phyloP scores from a whole-genome alignment of 1,140 invertebrate genomes.

The Drosophila pachea region DNA sequence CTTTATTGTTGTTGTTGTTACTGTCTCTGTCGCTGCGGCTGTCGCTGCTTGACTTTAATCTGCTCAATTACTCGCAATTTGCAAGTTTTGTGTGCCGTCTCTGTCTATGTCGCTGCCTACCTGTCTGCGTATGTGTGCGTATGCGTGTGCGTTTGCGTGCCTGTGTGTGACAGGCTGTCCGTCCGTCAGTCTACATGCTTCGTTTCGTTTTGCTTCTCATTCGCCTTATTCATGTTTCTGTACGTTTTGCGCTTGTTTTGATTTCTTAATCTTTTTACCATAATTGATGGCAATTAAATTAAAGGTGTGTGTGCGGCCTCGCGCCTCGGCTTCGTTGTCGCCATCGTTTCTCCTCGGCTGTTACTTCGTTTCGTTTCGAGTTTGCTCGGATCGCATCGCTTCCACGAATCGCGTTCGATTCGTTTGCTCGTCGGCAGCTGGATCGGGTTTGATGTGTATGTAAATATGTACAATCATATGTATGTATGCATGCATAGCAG shows the following conservation, averaged over 20 bases:
- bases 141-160: constrained; percentile 7
- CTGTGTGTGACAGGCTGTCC: constrained; percentile 18
- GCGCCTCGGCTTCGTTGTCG: constrained; percentile 27
- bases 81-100: constrained; percentile 63
- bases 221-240: constrained; percentile 65
- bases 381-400: constrained; percentile 26
- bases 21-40: constrained; percentile 42
- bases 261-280: constrained; percentile 78
- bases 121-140: constrained; percentile 23
- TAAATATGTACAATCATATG: background rate
- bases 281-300: constrained; percentile 77
- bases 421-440: constrained; percentile 33
- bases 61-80: constrained; percentile 78
- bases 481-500: constrained; percentile 10
- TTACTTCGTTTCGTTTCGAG: constrained; percentile 30
- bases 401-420: constrained; percentile 31
- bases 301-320: constrained; percentile 72
- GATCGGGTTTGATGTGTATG: constrained; percentile 20
- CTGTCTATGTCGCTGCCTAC: constrained; percentile 22
- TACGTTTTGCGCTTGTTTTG: constrained; percentile 71
- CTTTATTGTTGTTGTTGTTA: constrained; percentile 35
- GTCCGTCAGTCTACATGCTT: constrained; percentile 34
- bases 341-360: constrained; percentile 13
- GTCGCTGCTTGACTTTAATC: constrained; percentile 75
- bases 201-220: constrained; percentile 57